Conservation (phyloP, 1,140 invertebrate genomes). For the Stratiolaelaps scimitus region DNA sequence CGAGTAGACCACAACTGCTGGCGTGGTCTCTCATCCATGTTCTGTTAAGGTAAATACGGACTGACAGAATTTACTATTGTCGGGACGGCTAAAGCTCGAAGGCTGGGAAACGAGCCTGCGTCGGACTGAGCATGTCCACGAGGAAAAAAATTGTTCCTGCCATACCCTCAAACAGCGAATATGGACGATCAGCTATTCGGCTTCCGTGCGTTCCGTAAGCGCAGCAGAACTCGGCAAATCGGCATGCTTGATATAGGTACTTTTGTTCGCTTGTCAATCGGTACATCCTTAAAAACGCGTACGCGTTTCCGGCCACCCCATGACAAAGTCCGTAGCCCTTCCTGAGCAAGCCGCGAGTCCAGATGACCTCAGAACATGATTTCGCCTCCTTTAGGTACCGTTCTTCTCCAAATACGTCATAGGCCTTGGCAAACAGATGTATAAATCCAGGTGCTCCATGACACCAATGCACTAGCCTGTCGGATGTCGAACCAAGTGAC, state of each 20-base stretch:
- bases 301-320: conserved; percentile 79
- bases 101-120: conserved; percentile 66
- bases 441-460: conserved; percentile 81
- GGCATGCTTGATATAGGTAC: conserved; percentile 60
- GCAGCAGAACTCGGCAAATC: conserved; percentile 71
- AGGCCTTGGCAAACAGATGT: conserved; percentile 58
- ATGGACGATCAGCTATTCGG: conserved; percentile 58
- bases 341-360: conserved; percentile 65
- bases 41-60: no score
- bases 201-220: conserved; percentile 55
- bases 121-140: conserved; percentile 56
- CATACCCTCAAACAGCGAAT: conserved; percentile 71
- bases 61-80: no score
- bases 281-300: conserved; percentile 66
- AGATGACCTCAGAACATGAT: conserved; percentile 61
- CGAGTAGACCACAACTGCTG: no score
- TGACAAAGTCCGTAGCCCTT: conserved; percentile 88
- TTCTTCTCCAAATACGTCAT: conserved; percentile 56
- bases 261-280: conserved; percentile 57
- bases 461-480: conserved; percentile 85
- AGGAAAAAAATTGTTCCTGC: conserved; percentile 45
- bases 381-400: conserved; percentile 60
- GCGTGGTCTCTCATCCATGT: no score
- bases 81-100: conserved; percentile 51
- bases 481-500: conserved; percentile 55